Percentiles rank a stretch among this genome's conserved stretches.
Conservation (phyloP, 92 coral and sea anemone species). For the Zoanthus sansibaricus region DNA sequence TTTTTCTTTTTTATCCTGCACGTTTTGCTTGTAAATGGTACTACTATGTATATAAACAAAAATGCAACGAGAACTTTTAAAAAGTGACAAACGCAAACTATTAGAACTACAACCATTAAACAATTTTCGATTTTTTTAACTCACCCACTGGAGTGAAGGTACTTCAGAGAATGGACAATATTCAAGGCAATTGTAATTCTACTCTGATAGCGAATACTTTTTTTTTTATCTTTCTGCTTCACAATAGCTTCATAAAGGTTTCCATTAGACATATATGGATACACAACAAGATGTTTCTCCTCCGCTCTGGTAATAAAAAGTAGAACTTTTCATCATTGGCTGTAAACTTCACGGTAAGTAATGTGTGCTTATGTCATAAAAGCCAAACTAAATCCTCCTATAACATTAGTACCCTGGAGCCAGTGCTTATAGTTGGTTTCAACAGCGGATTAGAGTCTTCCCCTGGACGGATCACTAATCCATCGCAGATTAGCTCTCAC, state of each 20-base stretch:
- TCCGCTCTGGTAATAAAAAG: not conserved
- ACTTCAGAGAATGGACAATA: slow-evolving; percentile 13
- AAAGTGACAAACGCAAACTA: too few relatives aligned
- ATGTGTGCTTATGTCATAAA: too few relatives aligned
- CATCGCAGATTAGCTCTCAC: too few relatives aligned
- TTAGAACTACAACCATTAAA: not conserved
- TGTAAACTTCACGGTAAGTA: not conserved
- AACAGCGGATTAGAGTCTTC: too few relatives aligned
- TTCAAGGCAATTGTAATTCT: slow-evolving; percentile 1
- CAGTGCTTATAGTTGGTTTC: too few relatives aligned
- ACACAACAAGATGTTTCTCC: slow-evolving; percentile 10
- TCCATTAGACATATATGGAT: slow-evolving; percentile 10
- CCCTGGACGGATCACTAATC: too few relatives aligned
- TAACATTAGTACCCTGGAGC: too few relatives aligned
- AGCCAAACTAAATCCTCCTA: not conserved
- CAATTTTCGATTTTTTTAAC: not conserved
- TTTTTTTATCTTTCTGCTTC: not conserved
- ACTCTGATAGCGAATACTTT: not conserved
- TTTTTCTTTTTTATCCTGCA: too few relatives aligned
- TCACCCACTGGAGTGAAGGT: slow-evolving; percentile 23
- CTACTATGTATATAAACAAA: too few relatives aligned
- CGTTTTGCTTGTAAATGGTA: too few relatives aligned
- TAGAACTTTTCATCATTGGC: too few relatives aligned
- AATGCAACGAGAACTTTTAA: too few relatives aligned
- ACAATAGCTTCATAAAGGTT: slow-evolving; percentile 19